Evolutionary conservation across 2,888 invertebrate species (phyloP), one percentile per base, ranked within the genome.

Genomic region (Caenorhabditis sp.): DNA sequence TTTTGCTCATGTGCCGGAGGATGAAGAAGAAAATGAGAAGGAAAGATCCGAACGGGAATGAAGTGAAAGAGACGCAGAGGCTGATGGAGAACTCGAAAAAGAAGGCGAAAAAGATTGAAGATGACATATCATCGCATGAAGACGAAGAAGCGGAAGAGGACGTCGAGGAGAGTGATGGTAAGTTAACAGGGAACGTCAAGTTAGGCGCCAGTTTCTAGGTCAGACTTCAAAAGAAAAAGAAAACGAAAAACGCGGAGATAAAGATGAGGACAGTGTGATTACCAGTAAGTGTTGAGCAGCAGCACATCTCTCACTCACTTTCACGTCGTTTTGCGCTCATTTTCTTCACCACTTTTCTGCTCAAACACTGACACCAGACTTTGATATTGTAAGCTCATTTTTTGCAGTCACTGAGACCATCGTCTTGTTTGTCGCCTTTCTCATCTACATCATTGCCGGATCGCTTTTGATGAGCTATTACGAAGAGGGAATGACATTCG

Each of bases 371-470:
- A 20, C 2, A 39, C 13, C 9, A 37, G 4, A 13, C 22, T 43
- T 26, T 27, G 8, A 24, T 43, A 22, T n/a, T 9, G 24, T 46
- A n/a, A n/a, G n/a, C n/a, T n/a, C n/a, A n/a, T 13, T 41, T 26
- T 30, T 63, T 72, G 39, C 72, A 63, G 63, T 65, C 20, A 70
- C 78, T 7, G 84, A 83, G 22, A 83, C 84, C 8, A 45, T 85
- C 11, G 74, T 83, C 8, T 75, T 87, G 6, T 86, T 87, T 56
- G 22, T 87, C 7, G 83, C 84, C 2, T 87, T 87, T 62, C 71
- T 87, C n/a, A 32, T 87, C 39, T 87, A 87, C 71, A 83, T 86
- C 39, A 77, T 85, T 24, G 63, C 81, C 58, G 87, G 87, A 17
- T 85, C 85, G 3, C 48, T 87, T 11, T 65, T 85, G 22, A 87